phyloP scores from a whole-genome alignment of 2,113 vertebrate genomes.

The Paedocypris sp. region DNA sequence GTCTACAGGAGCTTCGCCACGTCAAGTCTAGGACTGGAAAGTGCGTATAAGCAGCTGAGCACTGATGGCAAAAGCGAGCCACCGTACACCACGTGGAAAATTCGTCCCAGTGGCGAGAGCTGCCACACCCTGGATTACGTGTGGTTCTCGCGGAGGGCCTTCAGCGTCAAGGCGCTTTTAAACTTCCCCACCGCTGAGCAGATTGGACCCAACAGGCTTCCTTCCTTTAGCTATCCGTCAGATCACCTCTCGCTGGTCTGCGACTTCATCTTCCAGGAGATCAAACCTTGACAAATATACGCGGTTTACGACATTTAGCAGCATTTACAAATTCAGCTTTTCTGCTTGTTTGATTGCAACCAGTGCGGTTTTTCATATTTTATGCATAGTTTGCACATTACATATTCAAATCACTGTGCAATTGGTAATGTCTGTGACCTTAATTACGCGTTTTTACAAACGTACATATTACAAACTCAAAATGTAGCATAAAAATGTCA shows the following conservation, averaged over 20 bases:
- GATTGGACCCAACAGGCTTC: conserved; percentile 85
- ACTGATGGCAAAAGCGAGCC: conserved; percentile 74
- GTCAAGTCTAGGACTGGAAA: conserved; percentile 79
- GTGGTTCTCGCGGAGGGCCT: conserved; percentile 73
- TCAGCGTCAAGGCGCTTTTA: conserved; percentile 70
- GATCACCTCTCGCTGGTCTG: conserved; percentile 93
- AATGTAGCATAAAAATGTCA: too few species aligned
- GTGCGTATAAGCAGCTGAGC: conserved; percentile 83
- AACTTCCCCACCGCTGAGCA: conserved; percentile 82
- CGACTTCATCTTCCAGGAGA: conserved; percentile 74
- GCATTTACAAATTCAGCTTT: too few species aligned
- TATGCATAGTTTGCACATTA: too few species aligned
- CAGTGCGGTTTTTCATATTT: too few species aligned
- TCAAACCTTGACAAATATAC: too few species aligned
- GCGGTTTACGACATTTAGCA: too few species aligned
- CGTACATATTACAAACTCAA: too few species aligned
- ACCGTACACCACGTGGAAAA: conserved; percentile 88
- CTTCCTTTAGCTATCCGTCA: conserved; percentile 87
- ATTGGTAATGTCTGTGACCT: too few species aligned
- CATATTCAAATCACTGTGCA: too few species aligned
- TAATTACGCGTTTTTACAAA: too few species aligned
- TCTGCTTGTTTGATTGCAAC: too few species aligned
- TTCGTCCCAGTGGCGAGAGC: conserved; percentile 81
- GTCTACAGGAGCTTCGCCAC: conserved; percentile 79
- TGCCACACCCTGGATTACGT: conserved; percentile 89